Conservation (phyloP, 2,113 vertebrate species). For the Mus spicilegus region DNA sequence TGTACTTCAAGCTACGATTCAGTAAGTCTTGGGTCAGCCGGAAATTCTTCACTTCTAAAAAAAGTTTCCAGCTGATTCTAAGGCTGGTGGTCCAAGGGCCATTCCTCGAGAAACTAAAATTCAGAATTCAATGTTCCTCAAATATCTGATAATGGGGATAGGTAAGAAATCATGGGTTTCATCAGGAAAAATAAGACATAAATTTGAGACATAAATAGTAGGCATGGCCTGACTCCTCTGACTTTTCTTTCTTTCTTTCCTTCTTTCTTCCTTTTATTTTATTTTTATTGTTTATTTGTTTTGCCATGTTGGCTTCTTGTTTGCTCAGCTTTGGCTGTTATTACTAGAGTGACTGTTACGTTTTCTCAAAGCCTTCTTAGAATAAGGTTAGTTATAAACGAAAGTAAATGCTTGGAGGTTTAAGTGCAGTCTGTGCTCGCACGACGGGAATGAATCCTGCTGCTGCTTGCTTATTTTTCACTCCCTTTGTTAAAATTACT, state of each 20-base stretch:
- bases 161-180: constrained; percentile 5
- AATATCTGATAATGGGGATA: not conserved
- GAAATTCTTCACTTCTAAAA: not conserved
- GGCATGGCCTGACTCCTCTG: not conserved
- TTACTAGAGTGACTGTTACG: not conserved
- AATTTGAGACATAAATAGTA: not conserved
- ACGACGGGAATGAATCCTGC: not conserved
- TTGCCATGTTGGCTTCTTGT: not conserved
- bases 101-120: not conserved
- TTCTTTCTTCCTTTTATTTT: no score
- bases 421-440: not conserved
- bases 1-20: not conserved
- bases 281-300: not conserved
- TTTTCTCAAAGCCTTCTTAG: constrained; percentile 19
- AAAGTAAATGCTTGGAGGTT: not conserved
- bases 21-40: not conserved
- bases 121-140: not conserved
- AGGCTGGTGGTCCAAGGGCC: not conserved
- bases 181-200: not conserved
- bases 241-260: not conserved
- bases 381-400: constrained; percentile 20
- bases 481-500: not conserved
- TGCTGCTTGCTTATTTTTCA: not conserved
- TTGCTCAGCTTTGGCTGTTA: not conserved
- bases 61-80: not conserved